Evolutionary conservation across 2,888 invertebrate species (phyloP), one percentile per base, ranked within the genome.

Genomic region (Drosophila longiperda): DNA sequence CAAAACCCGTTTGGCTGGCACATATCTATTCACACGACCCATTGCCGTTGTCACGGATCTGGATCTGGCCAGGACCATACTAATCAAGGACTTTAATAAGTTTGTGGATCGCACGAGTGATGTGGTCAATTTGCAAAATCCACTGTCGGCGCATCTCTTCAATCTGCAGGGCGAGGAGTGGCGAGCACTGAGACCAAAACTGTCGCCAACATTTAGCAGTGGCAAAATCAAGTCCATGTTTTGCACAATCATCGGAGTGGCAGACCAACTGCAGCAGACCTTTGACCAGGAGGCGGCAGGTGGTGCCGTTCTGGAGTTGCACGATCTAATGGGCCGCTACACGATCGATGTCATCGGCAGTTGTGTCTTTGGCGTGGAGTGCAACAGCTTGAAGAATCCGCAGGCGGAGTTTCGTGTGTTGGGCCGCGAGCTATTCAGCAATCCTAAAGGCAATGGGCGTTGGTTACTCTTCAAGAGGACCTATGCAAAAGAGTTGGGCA

Each of bases 221-320:
- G 94, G 93, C 2, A 94, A 94, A 82, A 93, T 94, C 88, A 94
- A 93, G 71, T 90, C 87, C 12, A 94, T 94, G 93, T 94, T 93
- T 63, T 84, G 87, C 9, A 91, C 91, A 0, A 77, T 94, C 12
- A 68, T 86, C 0, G 74, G 80, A 0, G 93, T 93, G 38, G 90
- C 91, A 0, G 62, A 79, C 5, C 75, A 89, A 34, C 66, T 91
- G 26, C 62, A 81, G 0, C 9, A 38, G 4, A 71, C 82, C 4
- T 77, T 89, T 4, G n/a, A 57, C 6, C 12, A 9, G 0, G 40
- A 62, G 1, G 59, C 72, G 6, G 50, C 58, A 0, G 23, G 33
- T 1, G 80, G 75, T 0, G 8, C 23, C 5, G 38, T 60, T 3
- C 12, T 94, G 3, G 94, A 94, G 61, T 67, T 94, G 17, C 92